Percentiles rank a stretch among this genome's conserved stretches.
Evolutionary conservation across 2,113 vertebrate genomes (phyloP).

Genomic region (Apodemus speciosus): DNA sequence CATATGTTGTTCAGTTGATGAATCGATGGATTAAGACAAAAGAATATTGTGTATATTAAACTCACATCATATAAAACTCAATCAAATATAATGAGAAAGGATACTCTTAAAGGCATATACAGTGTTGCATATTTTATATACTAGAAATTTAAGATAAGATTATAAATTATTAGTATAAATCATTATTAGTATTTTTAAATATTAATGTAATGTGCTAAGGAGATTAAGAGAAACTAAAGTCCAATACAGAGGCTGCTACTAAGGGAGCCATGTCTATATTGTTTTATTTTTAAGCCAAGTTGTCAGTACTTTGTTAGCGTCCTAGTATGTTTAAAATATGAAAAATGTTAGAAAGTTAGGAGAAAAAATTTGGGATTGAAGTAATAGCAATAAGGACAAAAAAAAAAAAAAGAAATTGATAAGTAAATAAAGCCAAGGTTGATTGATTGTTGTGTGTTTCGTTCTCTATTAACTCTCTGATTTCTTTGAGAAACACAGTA

Average conservation of each 20-base stretch:
- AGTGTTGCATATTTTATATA: neutral
- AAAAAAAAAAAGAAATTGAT: neutral
- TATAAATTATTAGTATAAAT: neutral
- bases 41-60: neutral
- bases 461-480: neutral
- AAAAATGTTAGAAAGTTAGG: slow-evolving; percentile 1
- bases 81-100: slow-evolving; percentile 15
- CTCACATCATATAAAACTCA: slow-evolving; percentile 29
- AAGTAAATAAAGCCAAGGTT: neutral
- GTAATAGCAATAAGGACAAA: neutral
- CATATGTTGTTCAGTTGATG: neutral
- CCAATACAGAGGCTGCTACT: neutral
- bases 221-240: neutral
- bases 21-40: neutral
- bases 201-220: neutral
- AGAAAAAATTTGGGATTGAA: neutral
- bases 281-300: slow-evolving; percentile 59
- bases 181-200: neutral
- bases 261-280: neutral
- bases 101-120: neutral
- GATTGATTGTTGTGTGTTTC: neutral
- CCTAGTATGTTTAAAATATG: neutral
- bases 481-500: slow-evolving; percentile 48
- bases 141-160: neutral
- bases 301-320: neutral